These are phyloP conservation scores for Cartodere bifasciata DNA, from an alignment of 2,888 invertebrate genomes.

Conservation along the genomic window DNA sequence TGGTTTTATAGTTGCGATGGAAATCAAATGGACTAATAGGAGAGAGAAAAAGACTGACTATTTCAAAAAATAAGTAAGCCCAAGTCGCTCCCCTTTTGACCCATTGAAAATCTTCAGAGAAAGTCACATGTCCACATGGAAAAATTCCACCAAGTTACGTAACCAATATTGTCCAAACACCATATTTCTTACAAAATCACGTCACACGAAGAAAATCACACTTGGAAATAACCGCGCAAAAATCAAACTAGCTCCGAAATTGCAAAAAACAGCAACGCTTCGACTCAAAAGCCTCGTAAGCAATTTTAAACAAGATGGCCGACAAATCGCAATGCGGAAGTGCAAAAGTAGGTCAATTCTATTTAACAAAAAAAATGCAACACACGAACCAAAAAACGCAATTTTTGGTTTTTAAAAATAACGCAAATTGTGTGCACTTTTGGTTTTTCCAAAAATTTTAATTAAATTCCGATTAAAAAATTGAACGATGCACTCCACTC, in stretches of 20 bases:
- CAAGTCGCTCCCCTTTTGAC: slow-evolving; percentile 29
- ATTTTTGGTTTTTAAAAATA: no score
- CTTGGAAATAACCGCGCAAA: no score
- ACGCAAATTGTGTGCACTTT: no score
- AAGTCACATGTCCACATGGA: slow-evolving; percentile 6
- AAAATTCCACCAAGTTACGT: slow-evolving; percentile 1
- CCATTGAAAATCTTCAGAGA: slow-evolving; percentile 18
- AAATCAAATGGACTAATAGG: slow-evolving; percentile 27
- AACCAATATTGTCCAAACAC: no score
- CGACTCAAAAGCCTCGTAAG: slow-evolving; percentile 10
- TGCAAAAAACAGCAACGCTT: slow-evolving; percentile 7
- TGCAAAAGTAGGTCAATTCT: slow-evolving; percentile 34
- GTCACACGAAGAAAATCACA: no score
- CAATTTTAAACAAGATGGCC: slow-evolving; percentile 30
- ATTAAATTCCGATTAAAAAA: not conserved
- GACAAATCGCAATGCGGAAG: slow-evolving; percentile 37
- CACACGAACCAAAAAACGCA: not conserved
- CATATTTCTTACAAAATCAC: no score
- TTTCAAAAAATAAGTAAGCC: slow-evolving; percentile 26
- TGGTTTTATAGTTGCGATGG: not conserved
- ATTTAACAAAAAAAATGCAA: not conserved
- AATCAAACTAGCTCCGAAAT: slow-evolving; percentile 5
- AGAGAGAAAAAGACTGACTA: slow-evolving; percentile 32
- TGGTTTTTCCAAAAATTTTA: no score
- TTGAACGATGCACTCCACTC: slow-evolving; percentile 36